Evolutionary conservation across 2,888 invertebrate species (phyloP).

Genomic region (Oligia latruncula): DNA sequence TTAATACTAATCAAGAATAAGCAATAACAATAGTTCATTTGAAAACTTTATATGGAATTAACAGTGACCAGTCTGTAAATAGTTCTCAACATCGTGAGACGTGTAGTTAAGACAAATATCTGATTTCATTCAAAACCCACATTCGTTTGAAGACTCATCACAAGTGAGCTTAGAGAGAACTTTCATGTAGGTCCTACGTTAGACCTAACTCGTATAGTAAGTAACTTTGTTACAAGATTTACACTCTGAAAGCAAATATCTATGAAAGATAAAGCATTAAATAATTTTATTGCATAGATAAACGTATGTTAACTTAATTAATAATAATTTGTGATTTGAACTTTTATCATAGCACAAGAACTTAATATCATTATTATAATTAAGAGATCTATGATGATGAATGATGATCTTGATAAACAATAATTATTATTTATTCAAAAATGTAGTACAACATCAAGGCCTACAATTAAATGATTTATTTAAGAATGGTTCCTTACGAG

Average conservation of each 20-base stretch:
- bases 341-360: conserved; percentile 69
- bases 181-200: conserved; percentile 33
- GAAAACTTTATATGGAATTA: conserved; percentile 44
- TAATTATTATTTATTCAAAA: conserved; percentile 41
- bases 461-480: conserved; percentile 41
- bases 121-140: conserved; percentile 30
- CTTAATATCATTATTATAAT: conserved; percentile 55
- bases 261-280: conserved; percentile 48
- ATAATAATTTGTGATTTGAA: conserved; percentile 70
- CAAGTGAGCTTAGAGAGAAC: conserved; percentile 42
- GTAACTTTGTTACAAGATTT: conserved; percentile 62
- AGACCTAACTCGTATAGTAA: conserved; percentile 51
- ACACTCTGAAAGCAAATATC: conserved; percentile 41
- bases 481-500: conserved; percentile 18
- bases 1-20: conserved; percentile 62
- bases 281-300: conserved; percentile 54
- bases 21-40: conserved; percentile 47
- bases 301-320: conserved; percentile 57
- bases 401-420: conserved; percentile 55
- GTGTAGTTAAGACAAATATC: conserved; percentile 32
- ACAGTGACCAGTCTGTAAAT: conserved; percentile 36
- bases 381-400: conserved; percentile 62
- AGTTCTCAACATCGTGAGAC: conserved; percentile 6
- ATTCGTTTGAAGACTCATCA: conserved; percentile 25
- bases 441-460: conserved; percentile 52